Base-by-base conservation (phyloP, 2,113 vertebrate species). In the Siniperca chuatsi region DNA sequence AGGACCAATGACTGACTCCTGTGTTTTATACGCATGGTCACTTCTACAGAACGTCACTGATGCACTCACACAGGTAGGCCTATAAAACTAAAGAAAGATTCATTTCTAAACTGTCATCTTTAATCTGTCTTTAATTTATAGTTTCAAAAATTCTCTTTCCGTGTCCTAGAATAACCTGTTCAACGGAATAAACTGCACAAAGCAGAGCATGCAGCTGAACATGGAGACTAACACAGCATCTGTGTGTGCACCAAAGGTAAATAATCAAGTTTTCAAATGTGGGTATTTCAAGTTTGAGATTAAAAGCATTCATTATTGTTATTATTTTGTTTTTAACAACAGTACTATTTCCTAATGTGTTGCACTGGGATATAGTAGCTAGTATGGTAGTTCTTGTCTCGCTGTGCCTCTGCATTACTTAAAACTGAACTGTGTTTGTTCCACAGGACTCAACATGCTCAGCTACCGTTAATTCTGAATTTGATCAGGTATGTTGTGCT, bases 381-480 rank as follows among this genome's bases (percentile, higher is more conserved):
- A 44, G 42, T 44, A 44, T 52, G 3, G 9, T 3, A 37, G 8
- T 11, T 37, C 35, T 66, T 58, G 46, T 21, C 7, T 40, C 2
- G 10, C 0, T 48, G 12, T 75, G 21, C 0, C 21, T 35, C 13
- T 77, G 16, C 50, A 23, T 44, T 12, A 64, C 16, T 42, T 62
- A 4, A 70, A 25, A 35, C 7, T 23, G 0, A 50, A 16, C 54
- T 79, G 4, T 79, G 9, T 81, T 69, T 64, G 0, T 64, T 61
- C 55, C 25, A 33, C 90, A 98, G 97, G 80, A 61, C 76, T 84
- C 83, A 54, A 88, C 70, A 23, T 98, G 97, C 76, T 87, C 92
- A 4, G 55, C 18, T 11, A 61, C 52, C 11, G 71, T 70, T 42
- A 88, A 13, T 62, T 46, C 91, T n/a, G 66, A 75, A 66, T 92